Conservation (phyloP, 2,888 invertebrate species). For the Cerceris rybyensis region DNA sequence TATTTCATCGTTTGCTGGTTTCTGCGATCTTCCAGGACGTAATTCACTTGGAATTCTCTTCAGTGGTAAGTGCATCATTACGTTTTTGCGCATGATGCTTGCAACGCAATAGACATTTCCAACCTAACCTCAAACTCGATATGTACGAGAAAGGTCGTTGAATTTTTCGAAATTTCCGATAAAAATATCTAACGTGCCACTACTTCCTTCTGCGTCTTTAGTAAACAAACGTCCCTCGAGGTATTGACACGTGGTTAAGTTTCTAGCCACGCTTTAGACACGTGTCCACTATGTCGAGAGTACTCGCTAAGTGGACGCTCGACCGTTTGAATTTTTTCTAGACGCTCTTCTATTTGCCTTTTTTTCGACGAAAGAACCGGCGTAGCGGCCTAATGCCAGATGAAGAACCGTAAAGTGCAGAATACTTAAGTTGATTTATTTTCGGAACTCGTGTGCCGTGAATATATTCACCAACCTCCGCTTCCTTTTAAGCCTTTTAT, state of each 20-base stretch:
- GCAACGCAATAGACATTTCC: too few species aligned
- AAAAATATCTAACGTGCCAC: slow-evolving; percentile 55
- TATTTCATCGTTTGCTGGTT: too few species aligned
- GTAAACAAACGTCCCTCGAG: slow-evolving; percentile 60
- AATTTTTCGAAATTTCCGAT: slow-evolving; percentile 18
- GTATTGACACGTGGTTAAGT: slow-evolving; percentile 70
- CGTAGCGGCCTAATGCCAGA: slow-evolving; percentile 50
- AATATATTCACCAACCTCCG: slow-evolving; percentile 51
- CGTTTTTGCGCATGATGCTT: too few species aligned
- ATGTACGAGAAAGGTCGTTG: not conserved
- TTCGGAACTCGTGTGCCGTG: slow-evolving; percentile 59
- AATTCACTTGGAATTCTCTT: too few species aligned
- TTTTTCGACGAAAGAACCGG: slow-evolving; percentile 55
- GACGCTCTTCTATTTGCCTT: slow-evolving; percentile 61
- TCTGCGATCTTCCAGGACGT: too few species aligned
- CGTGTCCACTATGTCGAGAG: slow-evolving; percentile 65
- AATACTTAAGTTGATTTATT: slow-evolving; percentile 66
- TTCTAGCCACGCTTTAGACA: slow-evolving; percentile 67
- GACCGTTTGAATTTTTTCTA: slow-evolving; percentile 72
- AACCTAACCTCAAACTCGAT: too few species aligned
- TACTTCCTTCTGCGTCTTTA: slow-evolving; percentile 52
- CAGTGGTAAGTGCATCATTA: too few species aligned
- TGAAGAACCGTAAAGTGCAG: slow-evolving; percentile 63
- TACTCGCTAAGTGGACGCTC: slow-evolving; percentile 73
- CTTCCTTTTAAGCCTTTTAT: slow-evolving; percentile 40